phyloP scores from a whole-genome alignment of 2,797 vertebrate genomes.

The Halcyon chelicuti region DNA sequence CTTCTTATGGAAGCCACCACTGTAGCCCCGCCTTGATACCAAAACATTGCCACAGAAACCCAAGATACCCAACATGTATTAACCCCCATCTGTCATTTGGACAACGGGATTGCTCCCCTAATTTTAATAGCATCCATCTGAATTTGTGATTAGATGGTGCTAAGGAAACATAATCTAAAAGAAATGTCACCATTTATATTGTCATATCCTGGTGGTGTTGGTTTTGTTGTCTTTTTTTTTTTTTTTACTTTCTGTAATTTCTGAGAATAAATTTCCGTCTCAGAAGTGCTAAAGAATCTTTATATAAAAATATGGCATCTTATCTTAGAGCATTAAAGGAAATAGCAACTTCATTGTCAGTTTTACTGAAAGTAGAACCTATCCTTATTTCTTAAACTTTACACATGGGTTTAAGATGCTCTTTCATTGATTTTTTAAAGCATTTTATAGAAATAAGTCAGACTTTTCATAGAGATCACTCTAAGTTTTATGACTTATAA shows the following conservation, averaged over 20 bases:
- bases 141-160: not conserved
- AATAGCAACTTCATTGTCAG: fast-evolving
- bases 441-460: not conserved
- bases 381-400: not conserved
- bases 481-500: not conserved
- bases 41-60: not conserved
- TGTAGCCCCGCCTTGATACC: not conserved
- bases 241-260: not conserved
- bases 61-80: not conserved
- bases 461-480: not conserved
- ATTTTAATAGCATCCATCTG: not conserved
- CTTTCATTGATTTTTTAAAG: not conserved
- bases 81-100: not conserved
- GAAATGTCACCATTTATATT: not conserved
- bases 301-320: not conserved
- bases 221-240: not conserved
- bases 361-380: not conserved
- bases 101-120: not conserved
- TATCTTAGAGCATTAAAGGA: not conserved
- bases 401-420: not conserved
- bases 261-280: not conserved
- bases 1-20: not conserved
- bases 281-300: not conserved
- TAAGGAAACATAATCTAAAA: not conserved
- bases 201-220: not conserved